phyloP scores from a whole-genome alignment of 1,140 invertebrate species.

The Heliothis virescens region DNA sequence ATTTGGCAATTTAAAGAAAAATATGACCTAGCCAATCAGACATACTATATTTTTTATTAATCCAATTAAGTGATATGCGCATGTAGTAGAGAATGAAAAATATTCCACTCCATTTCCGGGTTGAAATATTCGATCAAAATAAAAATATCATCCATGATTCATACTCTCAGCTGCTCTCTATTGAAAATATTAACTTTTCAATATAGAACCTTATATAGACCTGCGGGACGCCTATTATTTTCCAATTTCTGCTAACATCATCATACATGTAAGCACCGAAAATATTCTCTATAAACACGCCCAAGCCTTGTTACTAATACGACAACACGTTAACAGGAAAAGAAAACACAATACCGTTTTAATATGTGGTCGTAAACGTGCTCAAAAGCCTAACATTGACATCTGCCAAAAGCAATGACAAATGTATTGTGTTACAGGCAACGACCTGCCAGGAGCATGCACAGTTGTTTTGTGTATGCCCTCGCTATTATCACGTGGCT shows the following conservation, averaged over 20 bases:
- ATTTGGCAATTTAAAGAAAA: slow-evolving; percentile 34
- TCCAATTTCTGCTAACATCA: background rate
- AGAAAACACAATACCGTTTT: slow-evolving; percentile 1
- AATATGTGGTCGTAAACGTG: slow-evolving; percentile 25
- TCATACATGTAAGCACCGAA: background rate
- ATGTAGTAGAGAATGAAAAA: background rate
- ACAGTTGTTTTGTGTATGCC: slow-evolving; percentile 17
- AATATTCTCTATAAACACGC: background rate
- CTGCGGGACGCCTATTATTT: background rate
- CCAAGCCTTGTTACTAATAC: background rate
- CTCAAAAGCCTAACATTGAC: slow-evolving; percentile 44
- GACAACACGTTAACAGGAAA: background rate
- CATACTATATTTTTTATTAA: slow-evolving; percentile 19
- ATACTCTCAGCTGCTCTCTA: background rate
- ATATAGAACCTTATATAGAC: background rate
- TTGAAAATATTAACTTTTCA: too few relatives aligned
- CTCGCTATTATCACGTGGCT: slow-evolving; percentile 31
- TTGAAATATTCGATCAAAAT: background rate
- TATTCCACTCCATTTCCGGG: background rate
- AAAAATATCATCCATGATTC: background rate
- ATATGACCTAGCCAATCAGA: slow-evolving; percentile 32
- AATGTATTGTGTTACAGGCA: slow-evolving; percentile 36
- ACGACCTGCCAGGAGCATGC: slow-evolving; percentile 35
- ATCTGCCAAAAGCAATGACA: slow-evolving; percentile 32
- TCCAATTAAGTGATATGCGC: slow-evolving; percentile 13